Base-by-base conservation (phyloP, 2,113 vertebrate genomes). In the Pagrus major region DNA sequence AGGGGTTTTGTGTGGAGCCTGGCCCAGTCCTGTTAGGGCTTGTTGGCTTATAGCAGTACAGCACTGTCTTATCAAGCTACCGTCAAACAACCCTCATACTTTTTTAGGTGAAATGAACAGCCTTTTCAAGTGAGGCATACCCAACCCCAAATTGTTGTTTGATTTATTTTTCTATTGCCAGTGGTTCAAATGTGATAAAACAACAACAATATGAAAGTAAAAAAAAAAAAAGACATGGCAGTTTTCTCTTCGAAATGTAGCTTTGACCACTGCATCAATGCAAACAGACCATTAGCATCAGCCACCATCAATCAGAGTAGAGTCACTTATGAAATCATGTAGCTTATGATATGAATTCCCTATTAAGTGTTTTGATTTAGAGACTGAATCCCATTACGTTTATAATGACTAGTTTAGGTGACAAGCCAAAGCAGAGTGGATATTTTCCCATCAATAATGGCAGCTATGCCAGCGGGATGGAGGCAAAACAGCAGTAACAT, bases 21-120 rank as follows among this genome's bases (percentile, higher is more conserved):
- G 31, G 23, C n/a, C 41, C 63, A 66, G 37, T 77, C 60, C 31
- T 81, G 64, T 78, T 42, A 39, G 46, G 44, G 46, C 64, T 79
- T 72, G 76, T 68, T 83, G 29, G 63, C 37, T 60, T 41, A 46
- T 44, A 65, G 41, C 42, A 41, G 14, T 41, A 16, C 33, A 72
- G 15, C 41, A 51, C 23, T 71, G 47, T 66, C 27, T 29, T 60
- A 49, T 76, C 46, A 58, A 54, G 59, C 59, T 21, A 33, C 35
- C 42, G 69, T 73, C 27, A 37, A 41, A 71, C 52, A 63, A 5
- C 47, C 42, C 27, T 41, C 35, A 20, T 27, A 54, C 5, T 46
- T 25, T 46, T 70, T 51, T 33, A 27, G 31, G 10, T 29, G 39
- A 76, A 46, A 54, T 31, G 16, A 66, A 60, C 37, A 33, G 44